Conservation (phyloP, 2,797 vertebrate genomes). For the Intellagama lesueurii region DNA sequence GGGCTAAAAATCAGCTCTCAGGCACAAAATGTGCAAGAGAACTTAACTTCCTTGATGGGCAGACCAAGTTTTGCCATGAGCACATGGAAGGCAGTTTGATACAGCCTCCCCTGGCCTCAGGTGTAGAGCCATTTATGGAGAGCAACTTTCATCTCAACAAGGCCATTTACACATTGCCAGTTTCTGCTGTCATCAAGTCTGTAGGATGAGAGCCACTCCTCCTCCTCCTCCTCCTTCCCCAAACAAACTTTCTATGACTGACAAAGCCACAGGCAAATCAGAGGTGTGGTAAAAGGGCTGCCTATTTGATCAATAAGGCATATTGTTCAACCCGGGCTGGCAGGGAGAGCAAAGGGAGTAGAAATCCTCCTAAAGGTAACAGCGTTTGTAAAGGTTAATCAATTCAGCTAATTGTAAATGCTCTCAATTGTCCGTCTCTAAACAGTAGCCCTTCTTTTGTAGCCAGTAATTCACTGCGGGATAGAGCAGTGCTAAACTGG, state of each 20-base stretch:
- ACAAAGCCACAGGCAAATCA: constrained; percentile 67
- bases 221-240: not conserved
- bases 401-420: constrained; percentile 82
- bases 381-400: constrained; percentile 82
- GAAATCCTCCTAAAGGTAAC: constrained; percentile 73
- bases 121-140: constrained; percentile 2
- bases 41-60: constrained; percentile 19
- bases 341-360: constrained; percentile 33
- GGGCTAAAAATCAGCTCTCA: constrained; percentile 13
- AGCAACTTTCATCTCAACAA: not conserved
- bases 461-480: constrained; percentile 72
- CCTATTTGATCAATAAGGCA: constrained; percentile 76
- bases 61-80: constrained; percentile 19
- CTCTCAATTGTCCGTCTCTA: constrained; percentile 75
- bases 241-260: constrained; percentile 51
- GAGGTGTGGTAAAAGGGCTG: constrained; percentile 44
- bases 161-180: constrained; percentile 57
- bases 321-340: constrained; percentile 69
- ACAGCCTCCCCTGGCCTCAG: not conserved
- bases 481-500: constrained; percentile 50
- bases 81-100: constrained; percentile 34
- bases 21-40: constrained; percentile 8
- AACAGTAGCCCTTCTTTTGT: constrained; percentile 71
- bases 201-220: constrained; percentile 11
- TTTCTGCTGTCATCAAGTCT: constrained; percentile 48